Evolutionary conservation across 2,797 vertebrate genomes (phyloP).

Genomic region (Sylvia borin): DNA sequence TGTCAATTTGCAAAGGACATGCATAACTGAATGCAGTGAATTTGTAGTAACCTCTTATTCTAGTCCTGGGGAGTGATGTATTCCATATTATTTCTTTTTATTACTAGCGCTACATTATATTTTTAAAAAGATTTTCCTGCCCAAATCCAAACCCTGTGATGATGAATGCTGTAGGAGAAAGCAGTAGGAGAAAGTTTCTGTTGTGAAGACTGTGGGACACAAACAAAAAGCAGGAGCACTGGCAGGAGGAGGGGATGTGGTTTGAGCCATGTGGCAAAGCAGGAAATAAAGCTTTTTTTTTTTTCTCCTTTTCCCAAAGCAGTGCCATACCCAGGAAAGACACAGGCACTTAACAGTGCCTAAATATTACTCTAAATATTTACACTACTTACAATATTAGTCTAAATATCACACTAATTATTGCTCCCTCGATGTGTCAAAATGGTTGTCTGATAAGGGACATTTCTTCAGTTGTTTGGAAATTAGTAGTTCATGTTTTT

Average conservation of each 20-base stretch:
- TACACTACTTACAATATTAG: too few species aligned
- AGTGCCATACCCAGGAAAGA: neutral
- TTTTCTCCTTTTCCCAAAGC: neutral
- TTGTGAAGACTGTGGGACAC: neutral
- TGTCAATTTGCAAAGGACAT: slow-evolving; percentile 18
- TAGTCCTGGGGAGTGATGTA: neutral
- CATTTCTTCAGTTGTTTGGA: neutral
- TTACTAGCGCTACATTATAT: neutral
- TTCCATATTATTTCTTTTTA: neutral
- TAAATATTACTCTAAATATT: too few species aligned
- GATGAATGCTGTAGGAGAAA: neutral
- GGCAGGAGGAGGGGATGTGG: neutral
- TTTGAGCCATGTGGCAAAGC: neutral
- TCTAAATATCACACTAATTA: neutral
- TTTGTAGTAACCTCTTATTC: neutral
- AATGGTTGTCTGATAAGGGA: neutral
- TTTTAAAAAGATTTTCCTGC: neutral
- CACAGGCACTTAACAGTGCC: neutral
- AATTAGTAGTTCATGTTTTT: neutral
- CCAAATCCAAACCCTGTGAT: neutral
- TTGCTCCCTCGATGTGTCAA: neutral
- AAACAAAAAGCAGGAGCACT: neutral
- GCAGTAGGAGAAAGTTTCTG: neutral
- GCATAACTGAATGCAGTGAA: neutral
- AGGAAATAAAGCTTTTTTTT: neutral